phyloP scores from a whole-genome alignment of 2,797 vertebrate genomes.

The Acanthopagrus latus region DNA sequence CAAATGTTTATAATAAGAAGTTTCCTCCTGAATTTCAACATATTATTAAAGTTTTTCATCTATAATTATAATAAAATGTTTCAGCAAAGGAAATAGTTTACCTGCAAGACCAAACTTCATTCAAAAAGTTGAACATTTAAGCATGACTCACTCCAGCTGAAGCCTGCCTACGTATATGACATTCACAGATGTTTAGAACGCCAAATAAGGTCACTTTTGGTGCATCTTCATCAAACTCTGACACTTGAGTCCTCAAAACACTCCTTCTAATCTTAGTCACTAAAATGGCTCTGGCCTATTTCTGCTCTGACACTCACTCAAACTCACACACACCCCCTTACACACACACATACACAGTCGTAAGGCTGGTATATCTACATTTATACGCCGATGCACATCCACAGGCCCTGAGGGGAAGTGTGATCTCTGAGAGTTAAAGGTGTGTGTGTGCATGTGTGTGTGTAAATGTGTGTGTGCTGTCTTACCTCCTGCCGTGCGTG shows the following conservation, averaged over 20 bases:
- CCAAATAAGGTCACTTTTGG: not conserved
- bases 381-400: constrained; percentile 31
- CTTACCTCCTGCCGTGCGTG: constrained; percentile 79
- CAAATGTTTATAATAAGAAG: no score
- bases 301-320: constrained; percentile 55
- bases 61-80: not conserved
- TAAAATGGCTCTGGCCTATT: constrained; percentile 77
- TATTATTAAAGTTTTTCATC: not conserved
- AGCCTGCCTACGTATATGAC: no score
- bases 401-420: constrained; percentile 13
- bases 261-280: constrained; percentile 51
- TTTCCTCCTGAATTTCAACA: no score
- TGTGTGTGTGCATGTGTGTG: constrained; percentile 47
- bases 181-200: not conserved
- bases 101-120: constrained; percentile 2
- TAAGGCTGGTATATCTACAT: constrained; percentile 16
- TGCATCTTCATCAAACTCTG: constrained; percentile 29
- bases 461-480: constrained; percentile 50
- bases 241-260: constrained; percentile 49
- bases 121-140: not conserved
- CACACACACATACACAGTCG: constrained; percentile 3
- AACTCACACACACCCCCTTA: constrained; percentile 19
- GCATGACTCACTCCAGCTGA: no score
- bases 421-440: constrained; percentile 56
- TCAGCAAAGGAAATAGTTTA: not conserved